Evolutionary conservation across 2,888 invertebrate genomes (phyloP), one percentile per base, ranked within the genome.

Genomic region (Amorpha juglandis): DNA sequence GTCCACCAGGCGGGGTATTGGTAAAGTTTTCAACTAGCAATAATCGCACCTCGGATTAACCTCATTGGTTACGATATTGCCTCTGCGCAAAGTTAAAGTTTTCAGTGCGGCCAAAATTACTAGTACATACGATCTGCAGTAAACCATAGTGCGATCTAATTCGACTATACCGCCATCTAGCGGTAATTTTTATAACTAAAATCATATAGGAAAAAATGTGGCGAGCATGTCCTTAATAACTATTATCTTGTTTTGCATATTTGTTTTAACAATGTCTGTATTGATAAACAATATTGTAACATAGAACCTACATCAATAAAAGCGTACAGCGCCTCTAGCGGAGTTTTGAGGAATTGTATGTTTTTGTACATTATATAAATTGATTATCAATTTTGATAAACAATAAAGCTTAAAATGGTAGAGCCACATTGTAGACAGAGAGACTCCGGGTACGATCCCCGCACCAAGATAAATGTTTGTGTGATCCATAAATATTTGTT

Each of bases 1-100:
- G 96, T 95, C 96, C 95, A 94, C 96, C 94, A 92, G 96, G 96
- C 96, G 96, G 96, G 96, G 96, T 97, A 97, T 97, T 97, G 97
- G 97, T 96, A 96, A 96, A 97, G 96, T 97, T 97, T 97, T 97
- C 96, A 97, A 97, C 96, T 97, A 97, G 97, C 96, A 97, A 97
- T 96, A 96, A 96, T 96, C 96, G 95, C 96, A 96, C 96, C 96
- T 96, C 96, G 95, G 96, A 70, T 73, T 47, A 94, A 96, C 97
- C 96, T 97, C 97, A 97, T 96, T 94, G 96, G 96, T 97, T 97
- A 97, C 96, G 96, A 96, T 96, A 97, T 95, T 95, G 96, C 97
- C 97, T 95, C 97, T 97, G 97, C 97, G 97, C 97, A 97, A 96
- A 97, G 97, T 95, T 97, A 83, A 94, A 67, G 7, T 38, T 6